Conservation (phyloP, 2,888 invertebrate species). For the Microchrysa polita region DNA sequence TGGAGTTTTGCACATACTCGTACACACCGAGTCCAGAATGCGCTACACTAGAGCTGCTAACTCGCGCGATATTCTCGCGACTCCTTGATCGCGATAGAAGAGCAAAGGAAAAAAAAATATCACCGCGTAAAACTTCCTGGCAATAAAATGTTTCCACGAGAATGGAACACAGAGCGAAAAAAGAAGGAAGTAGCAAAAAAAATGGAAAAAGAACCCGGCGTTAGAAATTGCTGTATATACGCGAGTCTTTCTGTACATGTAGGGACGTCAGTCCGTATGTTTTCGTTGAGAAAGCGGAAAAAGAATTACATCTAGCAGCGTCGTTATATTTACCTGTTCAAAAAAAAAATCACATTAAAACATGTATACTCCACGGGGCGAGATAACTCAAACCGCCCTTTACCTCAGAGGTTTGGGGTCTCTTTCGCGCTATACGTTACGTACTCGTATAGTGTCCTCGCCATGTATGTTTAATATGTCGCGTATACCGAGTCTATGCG, state of each 20-base stretch:
- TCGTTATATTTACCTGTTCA: background rate
- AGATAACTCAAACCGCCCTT: constrained; percentile 33
- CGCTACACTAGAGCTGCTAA: too few species aligned
- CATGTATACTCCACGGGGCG: constrained; percentile 1
- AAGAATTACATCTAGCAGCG: background rate
- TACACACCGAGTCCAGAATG: constrained; percentile 10
- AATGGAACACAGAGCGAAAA: constrained; percentile 36
- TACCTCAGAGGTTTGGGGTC: too few species aligned
- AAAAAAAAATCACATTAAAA: background rate
- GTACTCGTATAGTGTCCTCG: constrained; percentile 25
- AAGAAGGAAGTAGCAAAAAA: constrained; percentile 17
- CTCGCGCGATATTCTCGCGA: too few species aligned
- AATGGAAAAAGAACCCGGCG: background rate
- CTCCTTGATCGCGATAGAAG: background rate
- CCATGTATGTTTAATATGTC: constrained; percentile 37
- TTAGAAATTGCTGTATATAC: background rate
- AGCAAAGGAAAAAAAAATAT: too few species aligned
- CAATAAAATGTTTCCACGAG: constrained; percentile 41
- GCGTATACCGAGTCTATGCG: constrained; percentile 25
- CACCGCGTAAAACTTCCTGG: constrained; percentile 35
- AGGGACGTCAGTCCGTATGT: background rate
- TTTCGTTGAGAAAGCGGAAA: constrained; percentile 29
- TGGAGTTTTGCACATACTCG: too few species aligned
- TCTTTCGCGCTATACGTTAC: too few species aligned
- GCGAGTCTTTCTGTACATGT: background rate